Conservation (phyloP, 2,797 vertebrate species). For the Labeo calbasu region DNA sequence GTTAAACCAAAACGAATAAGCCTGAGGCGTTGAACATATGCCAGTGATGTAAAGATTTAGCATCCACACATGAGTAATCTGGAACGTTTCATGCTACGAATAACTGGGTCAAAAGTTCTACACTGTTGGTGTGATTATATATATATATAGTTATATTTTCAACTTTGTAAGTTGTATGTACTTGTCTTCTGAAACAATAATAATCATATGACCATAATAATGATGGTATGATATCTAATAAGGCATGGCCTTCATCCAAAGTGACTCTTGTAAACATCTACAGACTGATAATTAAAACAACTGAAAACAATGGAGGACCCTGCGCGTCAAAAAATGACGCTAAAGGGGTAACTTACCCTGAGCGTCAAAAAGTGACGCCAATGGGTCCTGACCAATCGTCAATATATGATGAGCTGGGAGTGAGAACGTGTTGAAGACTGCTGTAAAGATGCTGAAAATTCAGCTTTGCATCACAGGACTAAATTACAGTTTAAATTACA, state of each 20-base stretch:
- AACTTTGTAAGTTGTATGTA: neutral
- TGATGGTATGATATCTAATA: neutral
- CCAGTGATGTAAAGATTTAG: neutral
- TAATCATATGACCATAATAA: neutral
- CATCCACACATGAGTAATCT: neutral
- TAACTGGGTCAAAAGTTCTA: conserved; percentile 1
- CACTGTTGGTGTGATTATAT: neutral
- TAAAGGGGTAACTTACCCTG: no score
- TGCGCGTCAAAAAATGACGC: no score
- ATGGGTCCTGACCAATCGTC: no score
- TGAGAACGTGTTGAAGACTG: neutral
- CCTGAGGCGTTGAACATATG: neutral
- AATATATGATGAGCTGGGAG: no score
- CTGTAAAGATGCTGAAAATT: neutral
- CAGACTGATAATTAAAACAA: neutral
- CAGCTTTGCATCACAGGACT: neutral
- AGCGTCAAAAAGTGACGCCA: no score
- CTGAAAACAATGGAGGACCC: no score
- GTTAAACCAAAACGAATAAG: neutral
- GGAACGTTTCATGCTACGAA: neutral
- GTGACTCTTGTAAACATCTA: no score
- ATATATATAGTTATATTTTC: neutral
- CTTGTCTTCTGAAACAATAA: neutral
- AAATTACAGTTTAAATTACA: neutral
- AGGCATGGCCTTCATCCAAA: neutral